A percentile compares a stretch with the other conserved stretches of the same genome.
These are phyloP conservation scores for Hofmannophila pseudospretella DNA, from an alignment of 2,888 invertebrate genomes.

Conservation along the genomic window DNA sequence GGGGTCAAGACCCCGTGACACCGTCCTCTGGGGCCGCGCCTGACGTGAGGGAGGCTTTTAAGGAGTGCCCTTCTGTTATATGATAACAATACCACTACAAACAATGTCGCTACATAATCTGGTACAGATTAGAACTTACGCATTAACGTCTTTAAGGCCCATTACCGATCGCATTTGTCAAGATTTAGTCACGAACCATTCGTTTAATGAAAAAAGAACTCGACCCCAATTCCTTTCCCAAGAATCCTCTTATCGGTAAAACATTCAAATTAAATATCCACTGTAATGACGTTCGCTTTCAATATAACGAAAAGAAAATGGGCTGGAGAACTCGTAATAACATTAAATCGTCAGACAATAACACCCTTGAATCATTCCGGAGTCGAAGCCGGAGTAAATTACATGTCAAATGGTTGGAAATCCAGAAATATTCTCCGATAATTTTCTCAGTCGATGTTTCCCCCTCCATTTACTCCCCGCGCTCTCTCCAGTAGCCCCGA, in stretches of 20 bases:
- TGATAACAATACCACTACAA: constrained; percentile 1
- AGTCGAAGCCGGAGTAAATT: constrained; percentile 52
- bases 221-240: constrained; percentile 18
- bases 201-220: constrained; percentile 28
- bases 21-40: too few relatives aligned
- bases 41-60: constrained; percentile 35
- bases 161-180: constrained; percentile 37
- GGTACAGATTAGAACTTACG: too few relatives aligned
- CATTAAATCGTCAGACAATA: constrained; percentile 60
- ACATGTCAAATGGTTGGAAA: constrained; percentile 66
- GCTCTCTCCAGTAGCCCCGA: constrained; percentile 23
- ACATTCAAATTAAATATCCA: constrained; percentile 53
- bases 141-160: constrained; percentile 21
- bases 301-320: constrained; percentile 32
- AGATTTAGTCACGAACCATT: constrained; percentile 42
- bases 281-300: constrained; percentile 42
- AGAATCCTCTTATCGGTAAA: constrained; percentile 42
- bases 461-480: constrained; percentile 13
- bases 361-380: constrained; percentile 52
- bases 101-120: not conserved
- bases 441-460: constrained; percentile 25
- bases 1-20: too few relatives aligned
- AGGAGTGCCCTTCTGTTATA: constrained; percentile 23
- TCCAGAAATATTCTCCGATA: constrained; percentile 63
- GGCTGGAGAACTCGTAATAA: constrained; percentile 41